Base-by-base conservation (phyloP, 2,113 vertebrate species). In the Asarcornis scutulata region DNA sequence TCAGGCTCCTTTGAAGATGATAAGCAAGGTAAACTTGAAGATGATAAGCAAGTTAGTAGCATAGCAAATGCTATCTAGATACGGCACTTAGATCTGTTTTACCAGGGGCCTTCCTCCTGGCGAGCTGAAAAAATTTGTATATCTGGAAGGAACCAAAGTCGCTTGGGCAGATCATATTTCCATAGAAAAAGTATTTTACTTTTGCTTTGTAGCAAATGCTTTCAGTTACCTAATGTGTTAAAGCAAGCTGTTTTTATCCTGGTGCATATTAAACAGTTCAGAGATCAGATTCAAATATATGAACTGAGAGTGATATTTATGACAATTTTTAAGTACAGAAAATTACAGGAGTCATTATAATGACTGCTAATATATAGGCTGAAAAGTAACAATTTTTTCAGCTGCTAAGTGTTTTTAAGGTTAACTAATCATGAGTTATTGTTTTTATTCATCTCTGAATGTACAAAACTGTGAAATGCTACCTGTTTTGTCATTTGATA, bases 111-210 rank as follows among this genome's bases (percentile, higher is more conserved):
- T 83, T 73, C 38, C 59, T 79, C 11, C 27, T 55, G 59, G 46
- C 81, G 69, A 88, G 17, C 25, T 90, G 38, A 44, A 91, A 42
- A 64, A 87, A 69, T n/a, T 7, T 3, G 6, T 40, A 1, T 64
- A 42, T 72, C 26, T 81, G 62, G 23, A 66, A 91, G 40, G 53
- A 88, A 32, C 9, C 23, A 25, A 71, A 77, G 10, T 74, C 1
- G 64, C 71, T 63, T 60, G 48, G 46, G 26, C 34, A 59, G 31
- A n/a, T 40, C 13, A 20, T 50, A 89, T 91, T 89, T 80, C 36
- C 13, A 7, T 71, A 0, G 0, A 17, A n/a, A 26, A 60, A 88
- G 10, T 38, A 9, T 40, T 71, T 10, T 32, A 27, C 32, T 15
- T 74, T 63, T 18, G 88, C 6, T 86, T 38, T 11, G 53, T 63